Evolutionary conservation across 2,888 invertebrate species (phyloP).

Genomic region (Panzeria rudis): DNA sequence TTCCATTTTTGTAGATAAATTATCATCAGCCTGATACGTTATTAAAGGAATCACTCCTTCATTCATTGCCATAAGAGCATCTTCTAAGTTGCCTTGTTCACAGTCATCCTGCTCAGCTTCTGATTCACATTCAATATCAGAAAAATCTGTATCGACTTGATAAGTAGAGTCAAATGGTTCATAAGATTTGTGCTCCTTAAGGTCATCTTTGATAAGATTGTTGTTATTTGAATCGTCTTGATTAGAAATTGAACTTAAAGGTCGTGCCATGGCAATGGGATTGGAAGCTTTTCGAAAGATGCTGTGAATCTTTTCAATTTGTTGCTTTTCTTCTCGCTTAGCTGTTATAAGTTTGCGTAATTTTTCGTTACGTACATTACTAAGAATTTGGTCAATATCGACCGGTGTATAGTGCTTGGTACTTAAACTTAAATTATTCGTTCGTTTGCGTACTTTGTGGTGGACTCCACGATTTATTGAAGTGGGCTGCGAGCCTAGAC

Average conservation of each 20-base stretch:
- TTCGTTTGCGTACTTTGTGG: constrained; percentile 79
- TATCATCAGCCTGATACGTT: constrained; percentile 42
- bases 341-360: constrained; percentile 78
- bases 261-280: constrained; percentile 82
- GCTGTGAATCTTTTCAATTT: constrained; percentile 79
- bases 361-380: constrained; percentile 79
- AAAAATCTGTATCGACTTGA: constrained; percentile 73
- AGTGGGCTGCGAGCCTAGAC: neutral
- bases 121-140: constrained; percentile 76
- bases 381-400: constrained; percentile 78
- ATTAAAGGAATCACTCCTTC: constrained; percentile 77
- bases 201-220: constrained; percentile 41
- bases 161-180: constrained; percentile 16
- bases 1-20: constrained; percentile 57
- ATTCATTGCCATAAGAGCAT: constrained; percentile 66
- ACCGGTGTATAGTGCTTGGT: constrained; percentile 64
- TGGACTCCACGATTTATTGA: constrained; percentile 80
- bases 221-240: constrained; percentile 75
- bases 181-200: constrained; percentile 5
- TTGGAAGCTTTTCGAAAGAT: constrained; percentile 79
- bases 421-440: constrained; percentile 3
- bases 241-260: constrained; percentile 75
- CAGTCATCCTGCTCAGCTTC: constrained; percentile 63
- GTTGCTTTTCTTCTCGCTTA: constrained; percentile 78
- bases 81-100: constrained; percentile 39